These are phyloP conservation scores for Anorthoa munda DNA, from an alignment of 2,888 invertebrate species.

Conservation along the genomic window DNA sequence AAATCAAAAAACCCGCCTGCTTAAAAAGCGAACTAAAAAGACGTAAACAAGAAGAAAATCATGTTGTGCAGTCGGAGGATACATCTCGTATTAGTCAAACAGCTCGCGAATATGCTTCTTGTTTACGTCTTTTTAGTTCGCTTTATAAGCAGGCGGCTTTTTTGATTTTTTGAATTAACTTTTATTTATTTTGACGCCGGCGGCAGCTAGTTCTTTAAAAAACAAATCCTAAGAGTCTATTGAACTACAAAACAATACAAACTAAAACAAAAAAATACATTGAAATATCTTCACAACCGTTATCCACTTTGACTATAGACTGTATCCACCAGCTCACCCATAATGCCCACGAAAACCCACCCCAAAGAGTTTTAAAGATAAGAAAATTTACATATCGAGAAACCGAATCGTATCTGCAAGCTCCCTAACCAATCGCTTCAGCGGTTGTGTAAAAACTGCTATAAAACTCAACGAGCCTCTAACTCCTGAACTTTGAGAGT, in stretches of 20 bases:
- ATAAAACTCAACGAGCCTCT: slow-evolving; percentile 83
- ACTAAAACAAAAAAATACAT: not conserved
- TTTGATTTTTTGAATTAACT: too few species aligned
- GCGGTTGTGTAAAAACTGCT: slow-evolving; percentile 82
- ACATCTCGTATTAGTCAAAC: too few species aligned
- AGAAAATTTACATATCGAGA: slow-evolving; percentile 62
- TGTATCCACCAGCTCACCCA: not conserved
- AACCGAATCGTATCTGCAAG: slow-evolving; percentile 56
- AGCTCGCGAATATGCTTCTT: too few species aligned
- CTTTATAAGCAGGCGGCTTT: too few species aligned
- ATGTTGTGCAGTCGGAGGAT: too few species aligned
- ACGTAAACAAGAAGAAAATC: too few species aligned
- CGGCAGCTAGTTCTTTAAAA: not conserved
- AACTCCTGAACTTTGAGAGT: slow-evolving; percentile 69
- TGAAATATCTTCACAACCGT: too few species aligned
- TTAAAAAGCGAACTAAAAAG: too few species aligned
- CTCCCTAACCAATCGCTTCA: slow-evolving; percentile 67
- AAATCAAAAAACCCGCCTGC: too few species aligned
- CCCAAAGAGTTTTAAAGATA: slow-evolving; percentile 47
- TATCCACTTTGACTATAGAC: slow-evolving; percentile 9
- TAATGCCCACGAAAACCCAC: slow-evolving; percentile 14
- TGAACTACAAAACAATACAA: not conserved
- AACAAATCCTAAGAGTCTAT: not conserved
- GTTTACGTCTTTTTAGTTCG: too few species aligned
- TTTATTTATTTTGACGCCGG: too few species aligned